phyloP scores from a whole-genome alignment of 2,113 vertebrate species.

The Thymallus thymallus region DNA sequence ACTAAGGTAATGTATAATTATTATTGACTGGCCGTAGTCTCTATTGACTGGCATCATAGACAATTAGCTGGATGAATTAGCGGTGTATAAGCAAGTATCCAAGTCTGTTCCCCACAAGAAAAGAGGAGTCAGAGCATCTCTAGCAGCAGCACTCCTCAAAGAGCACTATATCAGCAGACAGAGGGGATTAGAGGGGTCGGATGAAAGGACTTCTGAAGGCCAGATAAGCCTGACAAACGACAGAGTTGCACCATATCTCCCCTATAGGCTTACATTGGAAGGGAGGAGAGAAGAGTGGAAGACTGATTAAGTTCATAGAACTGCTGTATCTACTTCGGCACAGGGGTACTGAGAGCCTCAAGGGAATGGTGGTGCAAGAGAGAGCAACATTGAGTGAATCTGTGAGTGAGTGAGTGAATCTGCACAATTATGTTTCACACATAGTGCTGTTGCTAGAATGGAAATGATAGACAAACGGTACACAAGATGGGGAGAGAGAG shows the following conservation, averaged over 20 bases:
- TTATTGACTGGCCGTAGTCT: not conserved
- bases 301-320: not conserved
- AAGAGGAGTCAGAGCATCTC: not conserved
- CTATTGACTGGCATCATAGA: not conserved
- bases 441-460: not conserved
- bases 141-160: not conserved
- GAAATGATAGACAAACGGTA: not conserved
- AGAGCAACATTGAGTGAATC: too few relatives aligned
- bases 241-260: not conserved
- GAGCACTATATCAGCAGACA: not conserved
- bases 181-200: not conserved
- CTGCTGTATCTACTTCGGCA: not conserved
- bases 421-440: too few relatives aligned
- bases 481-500: not conserved
- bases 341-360: not conserved
- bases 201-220: constrained; percentile 24
- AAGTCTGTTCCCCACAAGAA: not conserved
- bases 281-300: constrained; percentile 22
- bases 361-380: too few relatives aligned
- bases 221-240: constrained; percentile 17
- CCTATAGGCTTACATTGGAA: not conserved
- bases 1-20: not conserved
- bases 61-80: not conserved
- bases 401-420: too few relatives aligned
- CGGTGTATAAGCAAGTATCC: not conserved